These are phyloP conservation scores for Loris lydekkerianus DNA, from an alignment of 2,797 vertebrate genomes.

Conservation along the genomic window DNA sequence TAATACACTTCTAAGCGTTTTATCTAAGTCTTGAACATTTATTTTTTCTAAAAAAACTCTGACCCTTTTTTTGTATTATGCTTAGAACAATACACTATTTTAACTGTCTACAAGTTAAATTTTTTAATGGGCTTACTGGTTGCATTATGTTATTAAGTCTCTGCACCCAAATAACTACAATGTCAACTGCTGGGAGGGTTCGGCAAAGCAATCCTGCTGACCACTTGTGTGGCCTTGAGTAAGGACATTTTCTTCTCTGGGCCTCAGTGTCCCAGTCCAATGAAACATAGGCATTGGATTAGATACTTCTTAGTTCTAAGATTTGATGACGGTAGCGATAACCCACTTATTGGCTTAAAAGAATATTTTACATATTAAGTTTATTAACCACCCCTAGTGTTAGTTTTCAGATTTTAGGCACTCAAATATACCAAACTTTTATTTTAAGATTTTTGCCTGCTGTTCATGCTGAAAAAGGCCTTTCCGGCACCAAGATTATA, in stretches of 20 bases:
- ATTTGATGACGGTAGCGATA: background rate
- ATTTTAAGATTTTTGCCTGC: background rate
- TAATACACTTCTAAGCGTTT: background rate
- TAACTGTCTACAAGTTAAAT: background rate
- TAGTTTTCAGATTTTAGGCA: conserved; percentile 10
- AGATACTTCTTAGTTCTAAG: background rate
- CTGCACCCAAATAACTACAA: background rate
- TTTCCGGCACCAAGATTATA: background rate
- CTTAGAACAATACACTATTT: background rate
- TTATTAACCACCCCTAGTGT: background rate
- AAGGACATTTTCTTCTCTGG: background rate
- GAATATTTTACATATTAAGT: background rate
- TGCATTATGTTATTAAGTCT: background rate
- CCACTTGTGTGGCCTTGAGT: background rate
- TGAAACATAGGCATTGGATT: background rate
- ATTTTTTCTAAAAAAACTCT: background rate
- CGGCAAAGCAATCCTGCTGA: background rate
- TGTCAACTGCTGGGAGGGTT: background rate
- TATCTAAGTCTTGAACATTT: background rate
- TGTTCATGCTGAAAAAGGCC: background rate
- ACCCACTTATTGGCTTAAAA: background rate
- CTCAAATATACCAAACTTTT: background rate
- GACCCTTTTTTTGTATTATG: background rate
- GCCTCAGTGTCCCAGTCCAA: background rate
- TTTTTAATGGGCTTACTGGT: background rate